Evolutionary conservation across 2,888 invertebrate species (phyloP).

Genomic region (Oligia latruncula): DNA sequence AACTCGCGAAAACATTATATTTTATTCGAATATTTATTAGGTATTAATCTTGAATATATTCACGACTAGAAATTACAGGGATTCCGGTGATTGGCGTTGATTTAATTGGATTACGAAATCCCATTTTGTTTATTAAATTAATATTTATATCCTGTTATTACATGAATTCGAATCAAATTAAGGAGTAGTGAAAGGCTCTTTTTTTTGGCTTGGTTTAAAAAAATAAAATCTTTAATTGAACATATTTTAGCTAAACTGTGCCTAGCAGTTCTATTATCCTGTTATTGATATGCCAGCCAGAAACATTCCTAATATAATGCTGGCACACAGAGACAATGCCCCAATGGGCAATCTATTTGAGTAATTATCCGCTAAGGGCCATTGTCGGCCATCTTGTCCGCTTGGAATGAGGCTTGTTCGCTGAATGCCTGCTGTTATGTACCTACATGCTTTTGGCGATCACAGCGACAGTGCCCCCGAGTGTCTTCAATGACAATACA

Average conservation of each 20-base stretch:
- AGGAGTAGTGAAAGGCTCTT: background rate
- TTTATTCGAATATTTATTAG: constrained; percentile 65
- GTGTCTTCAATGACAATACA: constrained; percentile 80
- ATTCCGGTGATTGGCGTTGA: constrained; percentile 41
- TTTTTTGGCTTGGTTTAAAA: background rate
- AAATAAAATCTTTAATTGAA: background rate
- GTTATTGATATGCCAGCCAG: constrained; percentile 75
- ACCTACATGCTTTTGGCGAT: constrained; percentile 81
- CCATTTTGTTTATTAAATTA: constrained; percentile 25
- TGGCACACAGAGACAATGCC: constrained; percentile 86
- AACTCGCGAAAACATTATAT: constrained; percentile 64
- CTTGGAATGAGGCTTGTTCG: constrained; percentile 88
- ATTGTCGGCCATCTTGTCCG: constrained; percentile 89
- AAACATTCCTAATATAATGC: constrained; percentile 82
- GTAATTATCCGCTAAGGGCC: constrained; percentile 90
- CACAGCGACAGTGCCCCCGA: constrained; percentile 78
- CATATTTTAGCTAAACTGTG: constrained; percentile 4
- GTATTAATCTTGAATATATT: constrained; percentile 57
- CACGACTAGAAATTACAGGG: constrained; percentile 46
- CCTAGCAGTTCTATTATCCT: constrained; percentile 34
- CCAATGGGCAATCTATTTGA: constrained; percentile 90
- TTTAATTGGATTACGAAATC: constrained; percentile 39
- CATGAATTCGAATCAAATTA: constrained; percentile 9
- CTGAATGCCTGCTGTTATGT: constrained; percentile 84
- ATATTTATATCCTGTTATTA: constrained; percentile 23